Evolutionary conservation across 2,113 vertebrate genomes (phyloP), one percentile per base, ranked within the genome.

Genomic region (Ammodytes marinus): DNA sequence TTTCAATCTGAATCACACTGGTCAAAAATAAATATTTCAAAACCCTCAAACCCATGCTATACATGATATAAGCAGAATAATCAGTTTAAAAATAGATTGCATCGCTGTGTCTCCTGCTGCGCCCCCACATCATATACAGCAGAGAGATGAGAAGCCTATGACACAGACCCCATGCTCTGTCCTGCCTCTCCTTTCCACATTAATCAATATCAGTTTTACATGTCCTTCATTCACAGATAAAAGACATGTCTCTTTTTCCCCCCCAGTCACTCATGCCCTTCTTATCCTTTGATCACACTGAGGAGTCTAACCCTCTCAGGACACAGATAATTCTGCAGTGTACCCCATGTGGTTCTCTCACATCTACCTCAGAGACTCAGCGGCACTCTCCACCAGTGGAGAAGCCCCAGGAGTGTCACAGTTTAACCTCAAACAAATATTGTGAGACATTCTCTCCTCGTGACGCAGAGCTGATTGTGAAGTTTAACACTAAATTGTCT

Each of bases 171-270:
- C 86, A 27, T 61, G 71, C 79, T 87, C 74, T 80, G 64, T 64
- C 77, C 83, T 19, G 43, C 79, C 54, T 70, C 70, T 77, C 45
- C 61, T 80, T 50, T 87, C 76, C 55, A 65, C 59, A 65, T 91
- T 70, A 92, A 92, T 93, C 91, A 92, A 87, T 90, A 93, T 91
- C 84, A 84, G 69, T 88, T 90, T 88, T 88, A 88, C 84, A 88
- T 92, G 90, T 92, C 83, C 83, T 77, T 90, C 83, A 72, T 81
- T 80, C 77, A 54, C 54, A 82, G 84, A 91, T 88, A 89, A 93
- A 94, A 94, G 88, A 85, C 79, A 67, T 57, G 69, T 85, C 83
- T 82, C 53, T 77, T 46, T 75, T 53, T 68, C 52, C 49, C n/a
- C 40, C 46, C 15, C 59, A 75, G 74, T 83, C 87, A 57, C 71